Conservation (phyloP, 2,888 invertebrate species). For the Lamellibrachia satsuma region DNA sequence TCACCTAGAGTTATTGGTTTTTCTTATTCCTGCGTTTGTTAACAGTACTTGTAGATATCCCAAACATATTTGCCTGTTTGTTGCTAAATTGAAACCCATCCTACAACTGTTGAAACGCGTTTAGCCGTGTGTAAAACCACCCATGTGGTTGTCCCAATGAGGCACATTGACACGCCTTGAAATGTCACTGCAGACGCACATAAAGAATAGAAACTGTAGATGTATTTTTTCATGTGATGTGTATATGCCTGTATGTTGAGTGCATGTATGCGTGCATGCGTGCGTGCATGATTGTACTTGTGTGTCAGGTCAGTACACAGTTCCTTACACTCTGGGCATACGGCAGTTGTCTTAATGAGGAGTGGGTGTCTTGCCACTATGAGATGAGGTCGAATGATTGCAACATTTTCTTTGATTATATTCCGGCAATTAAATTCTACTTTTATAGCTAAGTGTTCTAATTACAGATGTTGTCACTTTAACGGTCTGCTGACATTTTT, state of each 20-base stretch:
- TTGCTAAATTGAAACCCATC: neutral
- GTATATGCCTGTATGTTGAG: neutral
- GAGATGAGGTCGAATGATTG: neutral
- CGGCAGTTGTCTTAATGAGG: neutral
- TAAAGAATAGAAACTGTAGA: neutral
- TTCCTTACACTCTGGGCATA: neutral
- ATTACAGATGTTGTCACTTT: neutral
- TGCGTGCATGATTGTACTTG: neutral
- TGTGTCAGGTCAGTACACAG: neutral
- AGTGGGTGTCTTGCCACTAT: neutral
- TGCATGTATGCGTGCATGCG: neutral
- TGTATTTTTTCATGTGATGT: neutral
- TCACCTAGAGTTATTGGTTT: neutral
- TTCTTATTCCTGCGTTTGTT: neutral
- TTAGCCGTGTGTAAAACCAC: neutral
- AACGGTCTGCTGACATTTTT: neutral
- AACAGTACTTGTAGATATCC: neutral
- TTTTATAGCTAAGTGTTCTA: neutral
- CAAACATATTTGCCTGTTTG: neutral
- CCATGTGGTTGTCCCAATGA: neutral
- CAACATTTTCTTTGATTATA: neutral
- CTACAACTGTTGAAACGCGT: neutral
- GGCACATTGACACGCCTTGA: neutral
- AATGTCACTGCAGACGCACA: neutral
- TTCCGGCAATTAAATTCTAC: neutral